Base-by-base conservation (phyloP, 2,888 invertebrate species). In the Stenolophus ochropezus region DNA sequence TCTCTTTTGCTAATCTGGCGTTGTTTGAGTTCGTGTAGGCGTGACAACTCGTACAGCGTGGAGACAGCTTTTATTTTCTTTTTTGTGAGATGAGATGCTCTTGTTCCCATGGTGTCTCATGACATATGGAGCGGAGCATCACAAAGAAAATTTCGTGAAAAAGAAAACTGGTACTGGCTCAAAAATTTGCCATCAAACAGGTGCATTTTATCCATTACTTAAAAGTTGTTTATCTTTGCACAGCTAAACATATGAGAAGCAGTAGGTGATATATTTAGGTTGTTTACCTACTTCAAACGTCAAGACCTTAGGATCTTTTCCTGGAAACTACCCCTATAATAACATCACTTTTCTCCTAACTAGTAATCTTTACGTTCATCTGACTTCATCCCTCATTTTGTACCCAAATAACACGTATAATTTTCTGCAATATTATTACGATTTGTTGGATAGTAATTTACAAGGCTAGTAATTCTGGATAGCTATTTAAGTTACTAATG, bases 81-180 rank as follows among this genome's bases (percentile, higher is more conserved):
- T 56, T 53, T 53, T 56, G 18, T 56, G 11, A 18, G 56, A 56
- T 56, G 56, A 56, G 56, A 11, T 11, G 56, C 21, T 56, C 20
- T 20, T 20, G 56, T 56, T 56, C 56, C 56, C 56, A 56, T 56
- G 56, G 56, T 56, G 56, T 56, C 56, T 56, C 56, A 56, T 56
- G 56, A 56, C 56, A 56, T 56, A 56, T 56, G 56, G 56, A 56
- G 56, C 56, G 56, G 11, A 42, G 11, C n/a, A n/a, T n/a, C n/a
- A n/a, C n/a, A n/a, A n/a, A n/a, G n/a, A n/a, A n/a, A n/a, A n/a
- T n/a, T n/a, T n/a, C n/a, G n/a, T n/a, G n/a, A n/a, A n/a, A n/a
- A n/a, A n/a, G n/a, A n/a, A n/a, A n/a, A n/a, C n/a, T n/a, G n/a
- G n/a, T n/a, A n/a, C n/a, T n/a, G n/a, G n/a, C n/a, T n/a, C n/a